Percentiles rank a stretch among this genome's conserved stretches.
phyloP scores from a whole-genome alignment of 2,797 vertebrate species.

The Mus minutoides region DNA sequence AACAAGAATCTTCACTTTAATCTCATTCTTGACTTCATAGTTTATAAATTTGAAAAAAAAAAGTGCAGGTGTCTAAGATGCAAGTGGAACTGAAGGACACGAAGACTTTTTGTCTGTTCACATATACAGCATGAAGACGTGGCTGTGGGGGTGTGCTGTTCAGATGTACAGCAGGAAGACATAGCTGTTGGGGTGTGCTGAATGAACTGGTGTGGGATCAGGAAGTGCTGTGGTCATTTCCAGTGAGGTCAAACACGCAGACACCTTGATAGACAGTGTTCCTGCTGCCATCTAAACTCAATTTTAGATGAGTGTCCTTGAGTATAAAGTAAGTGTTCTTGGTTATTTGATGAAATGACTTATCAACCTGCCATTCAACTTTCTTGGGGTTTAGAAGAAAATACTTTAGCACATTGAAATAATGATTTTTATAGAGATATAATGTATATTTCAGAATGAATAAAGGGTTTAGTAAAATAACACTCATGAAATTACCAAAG shows the following conservation, averaged over 20 bases:
- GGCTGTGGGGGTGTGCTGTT: not conserved
- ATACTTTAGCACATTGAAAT: not conserved
- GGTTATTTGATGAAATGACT: constrained; percentile 20
- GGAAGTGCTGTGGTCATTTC: not conserved
- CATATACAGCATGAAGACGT: not conserved
- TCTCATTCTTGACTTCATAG: constrained; percentile 14
- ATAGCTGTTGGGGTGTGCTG: not conserved
- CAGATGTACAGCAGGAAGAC: not conserved
- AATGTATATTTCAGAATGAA: not conserved
- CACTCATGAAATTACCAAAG: constrained; percentile 48
- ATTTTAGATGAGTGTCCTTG: not conserved
- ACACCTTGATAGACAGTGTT: not conserved
- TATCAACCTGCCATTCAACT: not conserved
- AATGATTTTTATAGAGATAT: not conserved
- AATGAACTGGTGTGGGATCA: not conserved
- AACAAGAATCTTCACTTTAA: not conserved
- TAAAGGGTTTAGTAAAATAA: not conserved
- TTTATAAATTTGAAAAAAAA: not conserved
- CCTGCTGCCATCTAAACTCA: constrained; percentile 3
- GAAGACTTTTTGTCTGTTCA: not conserved
- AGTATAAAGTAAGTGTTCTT: not conserved
- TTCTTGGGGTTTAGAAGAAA: constrained; percentile 43
- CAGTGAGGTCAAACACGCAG: not conserved
- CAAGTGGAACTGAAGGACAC: not conserved
- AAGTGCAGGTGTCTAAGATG: not conserved